Conservation (phyloP, 2,113 vertebrate genomes). For the Misgurnus anguillicaudatus region DNA sequence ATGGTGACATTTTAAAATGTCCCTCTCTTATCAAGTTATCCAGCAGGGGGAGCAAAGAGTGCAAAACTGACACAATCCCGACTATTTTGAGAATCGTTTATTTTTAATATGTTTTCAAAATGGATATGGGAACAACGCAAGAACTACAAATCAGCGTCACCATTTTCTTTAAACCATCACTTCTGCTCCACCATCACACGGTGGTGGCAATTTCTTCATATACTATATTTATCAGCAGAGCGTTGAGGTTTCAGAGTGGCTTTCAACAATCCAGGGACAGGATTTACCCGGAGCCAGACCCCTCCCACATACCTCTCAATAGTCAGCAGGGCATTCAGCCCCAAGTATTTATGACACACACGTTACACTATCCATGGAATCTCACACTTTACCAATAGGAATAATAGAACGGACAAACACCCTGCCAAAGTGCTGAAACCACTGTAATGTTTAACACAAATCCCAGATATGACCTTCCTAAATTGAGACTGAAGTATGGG, state of each 20-base stretch:
- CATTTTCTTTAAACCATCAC: constrained; percentile 53
- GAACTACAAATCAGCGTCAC: constrained; percentile 28
- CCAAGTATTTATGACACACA: constrained; percentile 61
- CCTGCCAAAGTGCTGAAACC: constrained; percentile 18
- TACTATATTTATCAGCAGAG: constrained; percentile 72
- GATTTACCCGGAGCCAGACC: constrained; percentile 69
- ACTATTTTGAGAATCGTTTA: no score
- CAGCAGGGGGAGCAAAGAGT: no score
- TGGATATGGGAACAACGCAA: no score
- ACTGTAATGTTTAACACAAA: neutral
- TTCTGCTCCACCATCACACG: constrained; percentile 59
- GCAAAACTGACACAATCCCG: no score
- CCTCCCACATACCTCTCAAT: constrained; percentile 67
- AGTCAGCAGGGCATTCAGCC: constrained; percentile 58
- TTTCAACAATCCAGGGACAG: constrained; percentile 62
- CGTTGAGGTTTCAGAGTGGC: constrained; percentile 64
- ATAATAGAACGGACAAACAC: neutral
- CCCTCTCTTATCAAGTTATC: no score
- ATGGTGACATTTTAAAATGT: neutral
- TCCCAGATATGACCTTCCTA: neutral
- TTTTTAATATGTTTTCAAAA: no score
- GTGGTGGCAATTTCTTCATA: constrained; percentile 58
- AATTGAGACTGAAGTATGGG: neutral
- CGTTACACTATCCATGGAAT: constrained; percentile 26
- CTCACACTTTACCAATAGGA: constrained; percentile 18